Evolutionary conservation across 1,140 invertebrate species (phyloP).

Genomic region (Pseudachorutes palmiensis): DNA sequence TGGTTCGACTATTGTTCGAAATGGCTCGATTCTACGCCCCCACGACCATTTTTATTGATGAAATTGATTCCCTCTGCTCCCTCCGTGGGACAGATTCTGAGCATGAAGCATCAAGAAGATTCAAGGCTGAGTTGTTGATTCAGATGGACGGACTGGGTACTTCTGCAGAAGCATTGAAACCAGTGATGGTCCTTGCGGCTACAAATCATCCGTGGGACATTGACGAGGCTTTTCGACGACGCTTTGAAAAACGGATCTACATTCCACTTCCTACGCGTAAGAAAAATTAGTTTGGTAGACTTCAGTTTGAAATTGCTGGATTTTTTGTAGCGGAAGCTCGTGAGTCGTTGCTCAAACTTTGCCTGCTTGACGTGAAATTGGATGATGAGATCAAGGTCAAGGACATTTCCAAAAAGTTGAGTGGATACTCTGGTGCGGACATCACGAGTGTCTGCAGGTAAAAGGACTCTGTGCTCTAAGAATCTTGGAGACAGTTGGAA

Average conservation of each 20-base stretch:
- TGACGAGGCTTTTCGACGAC: conserved; percentile 59
- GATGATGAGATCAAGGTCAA: conserved; percentile 47
- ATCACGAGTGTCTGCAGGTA: conserved; percentile 41
- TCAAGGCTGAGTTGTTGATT: conserved; percentile 63
- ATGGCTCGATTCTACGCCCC: conserved; percentile 65
- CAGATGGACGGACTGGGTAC: conserved; percentile 59
- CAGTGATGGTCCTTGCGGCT: conserved; percentile 60
- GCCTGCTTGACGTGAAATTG: conserved; percentile 31
- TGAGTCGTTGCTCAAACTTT: conserved; percentile 31
- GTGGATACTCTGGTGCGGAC: conserved; percentile 52
- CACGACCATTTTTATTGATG: conserved; percentile 65
- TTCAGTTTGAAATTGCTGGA: background rate
- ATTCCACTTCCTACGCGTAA: conserved; percentile 58
- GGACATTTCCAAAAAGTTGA: conserved; percentile 49
- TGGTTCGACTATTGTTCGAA: conserved; percentile 61
- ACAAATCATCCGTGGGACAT: conserved; percentile 70
- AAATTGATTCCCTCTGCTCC: conserved; percentile 62
- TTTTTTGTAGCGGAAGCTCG: conserved; percentile 32
- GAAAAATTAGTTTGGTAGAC: background rate
- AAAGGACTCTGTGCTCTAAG: too few species aligned
- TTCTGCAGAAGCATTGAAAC: conserved; percentile 42
- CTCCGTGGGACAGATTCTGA: conserved; percentile 56
- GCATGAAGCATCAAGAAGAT: conserved; percentile 60
- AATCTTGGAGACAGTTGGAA: too few species aligned
- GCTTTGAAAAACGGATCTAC: conserved; percentile 64